Percentiles rank a stretch among this genome's conserved stretches.
phyloP scores from a whole-genome alignment of 1,140 invertebrate genomes.

The Penaeus vannamei region DNA sequence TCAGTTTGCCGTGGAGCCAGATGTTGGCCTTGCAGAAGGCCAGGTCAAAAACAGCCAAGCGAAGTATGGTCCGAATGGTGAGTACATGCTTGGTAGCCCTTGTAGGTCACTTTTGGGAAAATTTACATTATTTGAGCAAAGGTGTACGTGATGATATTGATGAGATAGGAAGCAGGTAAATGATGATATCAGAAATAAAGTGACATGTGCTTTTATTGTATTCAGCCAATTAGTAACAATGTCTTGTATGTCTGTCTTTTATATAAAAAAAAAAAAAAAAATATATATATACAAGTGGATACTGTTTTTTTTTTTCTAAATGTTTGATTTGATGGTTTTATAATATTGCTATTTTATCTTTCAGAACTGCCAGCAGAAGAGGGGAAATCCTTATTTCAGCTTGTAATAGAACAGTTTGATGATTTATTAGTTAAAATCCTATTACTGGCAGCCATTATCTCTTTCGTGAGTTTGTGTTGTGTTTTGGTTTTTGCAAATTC shows the following conservation, averaged over 20 bases:
- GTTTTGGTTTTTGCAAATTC: not conserved
- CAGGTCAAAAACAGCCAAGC: constrained; percentile 97
- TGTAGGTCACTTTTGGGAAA: too few species aligned
- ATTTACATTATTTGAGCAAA: too few species aligned
- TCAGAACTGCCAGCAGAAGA: constrained; percentile 77
- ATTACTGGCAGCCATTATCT: constrained; percentile 99
- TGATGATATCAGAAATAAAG: not conserved
- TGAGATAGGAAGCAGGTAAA: constrained; percentile 60
- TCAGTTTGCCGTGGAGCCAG: constrained; percentile 91
- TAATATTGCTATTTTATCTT: constrained; percentile 72
- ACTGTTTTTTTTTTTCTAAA: too few species aligned
- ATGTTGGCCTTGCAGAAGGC: constrained; percentile 90
- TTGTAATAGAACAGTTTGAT: constrained; percentile 99
- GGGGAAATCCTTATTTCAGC: constrained; percentile 96
- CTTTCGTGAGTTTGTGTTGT: constrained; percentile 91
- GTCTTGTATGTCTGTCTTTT: constrained; percentile 70
- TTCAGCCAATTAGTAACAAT: constrained; percentile 73
- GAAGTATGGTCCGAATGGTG: constrained; percentile 99
- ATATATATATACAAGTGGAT: too few species aligned
- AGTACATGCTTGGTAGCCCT: constrained; percentile 72
- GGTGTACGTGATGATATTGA: not conserved
- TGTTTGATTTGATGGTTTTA: too few species aligned
- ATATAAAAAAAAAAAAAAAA: too few species aligned
- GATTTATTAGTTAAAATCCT: constrained; percentile 99
- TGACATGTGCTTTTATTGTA: not conserved